phyloP scores from a whole-genome alignment of 2,888 invertebrate species.

The Yponomeuta sedellus region DNA sequence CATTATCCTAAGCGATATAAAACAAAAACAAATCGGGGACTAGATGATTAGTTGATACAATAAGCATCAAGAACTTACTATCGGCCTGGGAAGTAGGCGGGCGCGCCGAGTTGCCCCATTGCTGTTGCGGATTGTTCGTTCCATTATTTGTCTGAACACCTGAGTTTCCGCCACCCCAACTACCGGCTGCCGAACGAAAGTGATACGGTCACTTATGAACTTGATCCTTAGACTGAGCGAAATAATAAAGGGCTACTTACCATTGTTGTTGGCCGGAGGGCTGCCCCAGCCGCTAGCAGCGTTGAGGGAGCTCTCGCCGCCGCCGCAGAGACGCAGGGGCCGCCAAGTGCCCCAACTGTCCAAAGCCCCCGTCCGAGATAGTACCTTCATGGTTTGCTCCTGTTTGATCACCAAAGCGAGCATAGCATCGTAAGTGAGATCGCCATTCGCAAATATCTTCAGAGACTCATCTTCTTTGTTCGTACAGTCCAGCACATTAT shows the following conservation, averaged over 20 bases:
- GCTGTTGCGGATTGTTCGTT: slow-evolving; percentile 64
- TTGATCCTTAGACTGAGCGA: neutral
- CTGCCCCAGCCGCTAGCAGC: slow-evolving; percentile 87
- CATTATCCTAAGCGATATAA: slow-evolving; percentile 5
- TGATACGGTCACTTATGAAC: slow-evolving; percentile 10
- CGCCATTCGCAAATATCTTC: slow-evolving; percentile 64
- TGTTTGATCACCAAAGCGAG: slow-evolving; percentile 57
- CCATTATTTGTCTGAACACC: slow-evolving; percentile 64
- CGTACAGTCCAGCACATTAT: slow-evolving; percentile 53
- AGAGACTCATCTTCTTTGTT: slow-evolving; percentile 39
- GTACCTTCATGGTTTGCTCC: slow-evolving; percentile 32
- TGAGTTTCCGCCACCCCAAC: slow-evolving; percentile 64
- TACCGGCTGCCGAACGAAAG: slow-evolving; percentile 57
- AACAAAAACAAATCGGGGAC: slow-evolving; percentile 23
- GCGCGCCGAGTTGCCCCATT: slow-evolving; percentile 68
- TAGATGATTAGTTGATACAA: slow-evolving; percentile 29
- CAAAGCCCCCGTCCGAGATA: slow-evolving; percentile 39
- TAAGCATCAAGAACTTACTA: slow-evolving; percentile 51
- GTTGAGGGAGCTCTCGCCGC: slow-evolving; percentile 88
- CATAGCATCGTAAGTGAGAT: slow-evolving; percentile 69
- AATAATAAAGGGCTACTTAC: slow-evolving; percentile 38
- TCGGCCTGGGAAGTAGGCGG: slow-evolving; percentile 73
- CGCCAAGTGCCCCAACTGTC: slow-evolving; percentile 79
- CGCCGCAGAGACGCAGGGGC: slow-evolving; percentile 82
- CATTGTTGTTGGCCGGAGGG: slow-evolving; percentile 81